Percentiles rank a stretch among this genome's conserved stretches.
These are phyloP conservation scores for Theocolax elegans DNA, from an alignment of 1,140 invertebrate species.

Conservation along the genomic window DNA sequence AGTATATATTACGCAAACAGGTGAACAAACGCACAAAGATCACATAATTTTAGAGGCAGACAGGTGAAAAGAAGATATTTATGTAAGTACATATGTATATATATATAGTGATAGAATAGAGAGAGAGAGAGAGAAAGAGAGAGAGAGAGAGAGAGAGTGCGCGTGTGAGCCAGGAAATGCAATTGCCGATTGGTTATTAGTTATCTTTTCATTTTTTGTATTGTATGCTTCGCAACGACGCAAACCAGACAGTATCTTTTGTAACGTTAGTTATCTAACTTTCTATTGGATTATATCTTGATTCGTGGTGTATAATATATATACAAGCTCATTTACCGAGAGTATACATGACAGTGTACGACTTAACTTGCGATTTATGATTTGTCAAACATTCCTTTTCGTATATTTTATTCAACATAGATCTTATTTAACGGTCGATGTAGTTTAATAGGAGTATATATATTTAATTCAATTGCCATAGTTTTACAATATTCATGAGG, in stretches of 20 bases:
- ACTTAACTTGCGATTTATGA: slow-evolving; percentile 15
- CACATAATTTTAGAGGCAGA: slow-evolving; percentile 21
- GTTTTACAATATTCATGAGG: too few relatives aligned
- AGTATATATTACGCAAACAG: slow-evolving; percentile 19
- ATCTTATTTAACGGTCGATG: background rate
- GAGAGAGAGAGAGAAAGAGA: slow-evolving; percentile 10
- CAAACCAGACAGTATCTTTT: slow-evolving; percentile 39
- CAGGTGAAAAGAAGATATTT: slow-evolving; percentile 34
- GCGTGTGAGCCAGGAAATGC: slow-evolving; percentile 17
- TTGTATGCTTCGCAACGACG: slow-evolving; percentile 6
- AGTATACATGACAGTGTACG: background rate
- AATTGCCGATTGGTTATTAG: slow-evolving; percentile 20
- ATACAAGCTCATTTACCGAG: too few relatives aligned
- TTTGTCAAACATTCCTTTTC: background rate
- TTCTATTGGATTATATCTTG: background rate
- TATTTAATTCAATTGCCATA: too few relatives aligned
- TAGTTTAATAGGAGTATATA: too few relatives aligned
- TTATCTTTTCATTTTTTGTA: background rate
- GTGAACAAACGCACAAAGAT: slow-evolving; percentile 27
- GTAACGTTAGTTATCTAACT: background rate
- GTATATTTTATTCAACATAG: background rate
- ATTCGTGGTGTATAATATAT: background rate
- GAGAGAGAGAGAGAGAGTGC: slow-evolving; percentile 23
- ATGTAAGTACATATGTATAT: slow-evolving; percentile 38
- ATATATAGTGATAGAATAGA: background rate